Percentiles rank a stretch among this genome's conserved stretches.
phyloP scores from a whole-genome alignment of 2,113 vertebrate genomes.

The Synodontis membranacea region DNA sequence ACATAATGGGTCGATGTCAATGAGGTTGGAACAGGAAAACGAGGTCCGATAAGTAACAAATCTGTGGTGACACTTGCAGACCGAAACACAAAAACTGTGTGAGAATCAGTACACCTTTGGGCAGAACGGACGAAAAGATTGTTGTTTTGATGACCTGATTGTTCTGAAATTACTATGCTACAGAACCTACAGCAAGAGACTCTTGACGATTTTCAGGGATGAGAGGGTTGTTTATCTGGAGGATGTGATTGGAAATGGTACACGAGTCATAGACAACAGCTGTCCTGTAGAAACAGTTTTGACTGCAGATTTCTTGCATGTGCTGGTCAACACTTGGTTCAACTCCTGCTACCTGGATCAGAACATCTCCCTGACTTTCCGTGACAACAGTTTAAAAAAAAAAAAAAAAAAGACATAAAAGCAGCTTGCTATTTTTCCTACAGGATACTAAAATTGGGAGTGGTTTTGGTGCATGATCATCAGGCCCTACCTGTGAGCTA shows the following conservation, averaged over 20 bases:
- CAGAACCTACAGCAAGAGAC: conserved; percentile 89
- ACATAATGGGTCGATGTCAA: no score
- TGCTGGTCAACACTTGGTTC: no score
- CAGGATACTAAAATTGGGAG: background rate
- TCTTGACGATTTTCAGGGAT: conserved; percentile 85
- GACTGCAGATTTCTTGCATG: no score
- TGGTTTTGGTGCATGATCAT: conserved; percentile 1
- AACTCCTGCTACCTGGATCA: no score
- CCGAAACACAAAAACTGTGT: conserved; percentile 78
- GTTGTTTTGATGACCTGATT: conserved; percentile 79
- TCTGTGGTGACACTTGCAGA: no score
- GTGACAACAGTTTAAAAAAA: no score
- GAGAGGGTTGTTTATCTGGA: background rate
- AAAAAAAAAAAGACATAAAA: background rate
- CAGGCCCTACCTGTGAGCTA: background rate
- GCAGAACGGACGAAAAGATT: conserved; percentile 83
- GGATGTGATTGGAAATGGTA: no score
- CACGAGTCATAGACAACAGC: no score
- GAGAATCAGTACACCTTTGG: conserved; percentile 85
- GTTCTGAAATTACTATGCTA: conserved; percentile 75
- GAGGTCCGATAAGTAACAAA: no score
- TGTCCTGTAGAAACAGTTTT: no score
- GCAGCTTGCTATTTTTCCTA: background rate
- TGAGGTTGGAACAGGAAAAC: no score
- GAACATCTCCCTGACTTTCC: no score